Evolutionary conservation across 1,140 invertebrate genomes (phyloP), one percentile per base, ranked within the genome.

Genomic region (Laodelphax striatellus): DNA sequence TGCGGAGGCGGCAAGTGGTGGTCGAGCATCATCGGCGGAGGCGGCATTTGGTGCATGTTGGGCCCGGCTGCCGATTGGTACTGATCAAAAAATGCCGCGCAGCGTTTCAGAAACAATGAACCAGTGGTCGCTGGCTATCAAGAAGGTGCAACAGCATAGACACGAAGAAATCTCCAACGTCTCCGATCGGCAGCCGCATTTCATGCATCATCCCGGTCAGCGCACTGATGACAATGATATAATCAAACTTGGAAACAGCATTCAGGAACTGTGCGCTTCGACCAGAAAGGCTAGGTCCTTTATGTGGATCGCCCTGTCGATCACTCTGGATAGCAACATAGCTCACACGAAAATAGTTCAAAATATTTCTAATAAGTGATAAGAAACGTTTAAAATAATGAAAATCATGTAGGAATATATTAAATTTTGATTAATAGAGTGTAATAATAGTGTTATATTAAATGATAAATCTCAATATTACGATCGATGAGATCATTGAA

Each of bases 111-210:
- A 77, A 56, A 72, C 79, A 16, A 78, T 87, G 75, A 77, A 81
- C 61, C 72, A 76, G 56, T 86, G 84, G 84, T 68, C 83, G 42
- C 82, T 84, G 63, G 76, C 81, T 14, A 84, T 86, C 43, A 78
- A 80, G 56, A 80, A 78, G 62, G 83, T 86, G 5, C 83, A 86
- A 66, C 78, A 78, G 24, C 74, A 80, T 41, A 72, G 84, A 21
- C 78, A 82, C 62, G 80, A 83, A 64, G 84, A 85, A 70, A 83
- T 85, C 28, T 73, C 82, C 10, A 84, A 83, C 70, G 75, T 79
- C 55, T 77, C 78, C 60, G 81, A 82, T 68, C 71, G 81, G 34
- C 80, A 82, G 34, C 34, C 34, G 5, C 34, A 9, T 38, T 19
- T 42, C 55, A 34, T 42, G 16, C 2, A 21, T 4, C 1, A 8